These are phyloP conservation scores for Homarus americanus DNA, from an alignment of 1,140 invertebrate species.

Conservation along the genomic window DNA sequence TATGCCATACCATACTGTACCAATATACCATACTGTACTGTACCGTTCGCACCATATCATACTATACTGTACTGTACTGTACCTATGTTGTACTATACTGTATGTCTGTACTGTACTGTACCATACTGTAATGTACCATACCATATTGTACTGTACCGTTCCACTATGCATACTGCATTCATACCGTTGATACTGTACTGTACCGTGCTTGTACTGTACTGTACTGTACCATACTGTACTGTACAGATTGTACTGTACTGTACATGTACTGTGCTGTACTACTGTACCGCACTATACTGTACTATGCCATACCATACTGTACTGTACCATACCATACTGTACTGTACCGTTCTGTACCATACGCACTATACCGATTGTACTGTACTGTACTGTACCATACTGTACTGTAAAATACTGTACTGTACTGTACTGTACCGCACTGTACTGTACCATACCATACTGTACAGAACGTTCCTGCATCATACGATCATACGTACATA, in stretches of 20 bases:
- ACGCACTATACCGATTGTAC: conserved; percentile 41
- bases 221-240: conserved; percentile 62
- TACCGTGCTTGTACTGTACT: conserved; percentile 74
- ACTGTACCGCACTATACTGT: conserved; percentile 55
- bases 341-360: neutral
- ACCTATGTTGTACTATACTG: too few species aligned
- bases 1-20: too few species aligned
- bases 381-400: conserved; percentile 67
- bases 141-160: conserved; percentile 74
- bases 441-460: conserved; percentile 52
- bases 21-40: conserved; percentile 68
- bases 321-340: neutral
- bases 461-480: conserved; percentile 64
- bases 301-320: conserved; percentile 12
- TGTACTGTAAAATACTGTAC: conserved; percentile 66
- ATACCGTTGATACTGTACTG: conserved; percentile 69
- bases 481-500: conserved; percentile 68
- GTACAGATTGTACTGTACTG: conserved; percentile 62
- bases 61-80: conserved; percentile 65
- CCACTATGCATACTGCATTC: too few species aligned
- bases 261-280: conserved; percentile 69
- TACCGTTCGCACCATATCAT: too few species aligned
- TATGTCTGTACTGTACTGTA: conserved; percentile 54
- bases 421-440: conserved; percentile 52
- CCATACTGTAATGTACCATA: conserved; percentile 8